A percentile compares a stretch with the other conserved stretches of the same genome.
Conservation (phyloP, 2,113 vertebrate genomes). For the Gadus macrocephalus region DNA sequence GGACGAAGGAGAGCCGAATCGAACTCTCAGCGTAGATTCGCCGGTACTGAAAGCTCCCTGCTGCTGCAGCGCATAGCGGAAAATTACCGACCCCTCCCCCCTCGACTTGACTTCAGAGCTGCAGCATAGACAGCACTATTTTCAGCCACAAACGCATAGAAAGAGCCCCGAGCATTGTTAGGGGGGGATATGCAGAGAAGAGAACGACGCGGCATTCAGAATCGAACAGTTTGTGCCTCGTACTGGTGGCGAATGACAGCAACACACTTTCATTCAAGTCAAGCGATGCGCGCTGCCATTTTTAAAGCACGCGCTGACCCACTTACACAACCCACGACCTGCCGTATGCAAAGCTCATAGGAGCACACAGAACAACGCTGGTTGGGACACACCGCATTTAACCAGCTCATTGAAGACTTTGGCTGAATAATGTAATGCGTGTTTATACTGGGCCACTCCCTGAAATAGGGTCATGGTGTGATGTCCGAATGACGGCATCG, state of each 20-base stretch:
- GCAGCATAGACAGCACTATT: constrained; percentile 40
- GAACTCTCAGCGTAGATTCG: constrained; percentile 24
- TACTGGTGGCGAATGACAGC: neutral
- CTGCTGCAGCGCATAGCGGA: constrained; percentile 63
- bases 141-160: constrained; percentile 40
- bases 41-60: constrained; percentile 54
- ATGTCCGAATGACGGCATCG: constrained; percentile 28
- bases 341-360: constrained; percentile 9
- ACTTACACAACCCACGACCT: constrained; percentile 33
- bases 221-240: neutral
- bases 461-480: constrained; percentile 56
- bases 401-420: constrained; percentile 26
- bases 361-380: constrained; percentile 9
- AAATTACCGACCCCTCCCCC: constrained; percentile 73
- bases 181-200: constrained; percentile 4
- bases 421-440: constrained; percentile 29
- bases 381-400: constrained; percentile 3
- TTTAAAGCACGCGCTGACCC: constrained; percentile 61
- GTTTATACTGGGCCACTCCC: constrained; percentile 57
- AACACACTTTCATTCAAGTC: constrained; percentile 21
- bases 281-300: constrained; percentile 34
- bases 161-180: constrained; percentile 41
- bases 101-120: constrained; percentile 39
- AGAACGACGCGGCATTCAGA: neutral
- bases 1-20: constrained; percentile 33